phyloP scores from a whole-genome alignment of 2,888 invertebrate genomes.

The Psococerastis gibbosa region DNA sequence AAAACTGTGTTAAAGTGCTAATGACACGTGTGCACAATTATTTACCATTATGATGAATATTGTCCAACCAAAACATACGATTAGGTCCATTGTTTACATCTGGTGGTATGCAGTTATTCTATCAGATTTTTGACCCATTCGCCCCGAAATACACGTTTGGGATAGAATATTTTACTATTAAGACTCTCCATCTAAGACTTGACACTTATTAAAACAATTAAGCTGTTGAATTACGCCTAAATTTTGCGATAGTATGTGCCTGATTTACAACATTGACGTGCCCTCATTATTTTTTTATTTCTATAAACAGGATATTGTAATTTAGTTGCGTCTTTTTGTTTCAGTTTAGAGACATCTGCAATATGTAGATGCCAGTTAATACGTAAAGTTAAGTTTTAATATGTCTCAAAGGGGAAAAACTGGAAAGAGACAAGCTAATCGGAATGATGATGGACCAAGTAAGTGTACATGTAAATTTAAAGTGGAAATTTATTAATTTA shows the following conservation, averaged over 20 bases:
- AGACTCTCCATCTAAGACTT: neutral
- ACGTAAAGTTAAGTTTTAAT: constrained; percentile 10
- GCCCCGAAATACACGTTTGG: neutral
- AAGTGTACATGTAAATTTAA: too few species aligned
- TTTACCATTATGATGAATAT: too few species aligned
- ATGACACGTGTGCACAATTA: too few species aligned
- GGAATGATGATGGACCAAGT: constrained; percentile 41
- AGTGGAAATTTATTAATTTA: too few species aligned
- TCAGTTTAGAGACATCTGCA: constrained; percentile 11
- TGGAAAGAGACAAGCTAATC: constrained; percentile 48
- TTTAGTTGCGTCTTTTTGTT: too few species aligned
- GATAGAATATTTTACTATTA: too few species aligned
- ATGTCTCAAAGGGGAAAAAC: constrained; percentile 9
- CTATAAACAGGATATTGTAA: too few species aligned
- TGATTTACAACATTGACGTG: neutral
- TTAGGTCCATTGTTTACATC: constrained; percentile 8
- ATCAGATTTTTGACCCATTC: neutral
- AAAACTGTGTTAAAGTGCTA: too few species aligned
- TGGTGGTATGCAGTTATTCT: neutral
- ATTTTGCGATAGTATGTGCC: neutral
- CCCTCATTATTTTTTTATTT: too few species aligned
- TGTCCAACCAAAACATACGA: too few species aligned
- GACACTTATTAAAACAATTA: neutral
- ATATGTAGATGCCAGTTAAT: constrained; percentile 10
- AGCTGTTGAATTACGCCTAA: neutral